A percentile compares a stretch with the other conserved stretches of the same genome.
phyloP scores from a whole-genome alignment of 2,113 vertebrate genomes.

The Larimichthys crocea region DNA sequence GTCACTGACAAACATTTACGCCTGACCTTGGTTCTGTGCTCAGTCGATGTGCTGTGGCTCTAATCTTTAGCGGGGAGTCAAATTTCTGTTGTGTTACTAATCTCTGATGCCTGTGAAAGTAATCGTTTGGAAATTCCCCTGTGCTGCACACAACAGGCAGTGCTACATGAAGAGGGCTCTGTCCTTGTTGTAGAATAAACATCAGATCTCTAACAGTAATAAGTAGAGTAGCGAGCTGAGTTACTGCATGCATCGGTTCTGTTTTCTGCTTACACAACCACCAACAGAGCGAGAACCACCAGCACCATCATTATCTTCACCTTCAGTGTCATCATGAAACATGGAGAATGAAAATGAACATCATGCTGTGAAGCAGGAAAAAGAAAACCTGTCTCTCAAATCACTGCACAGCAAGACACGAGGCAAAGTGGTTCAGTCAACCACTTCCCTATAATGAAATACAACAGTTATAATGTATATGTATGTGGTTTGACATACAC shows the following conservation, averaged over 20 bases:
- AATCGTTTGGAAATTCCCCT: conserved; percentile 56
- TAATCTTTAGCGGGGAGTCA: conserved; percentile 26
- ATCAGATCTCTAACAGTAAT: conserved; percentile 20
- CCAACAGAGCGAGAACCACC: neutral
- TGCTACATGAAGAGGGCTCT: conserved; percentile 29
- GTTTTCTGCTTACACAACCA: conserved; percentile 16
- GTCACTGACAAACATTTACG: conserved; percentile 9
- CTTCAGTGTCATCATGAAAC: neutral
- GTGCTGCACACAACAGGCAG: conserved; percentile 44
- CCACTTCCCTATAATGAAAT: neutral
- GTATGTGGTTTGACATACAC: neutral
- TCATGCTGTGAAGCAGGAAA: neutral
- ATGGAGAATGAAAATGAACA: neutral
- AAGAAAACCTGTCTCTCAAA: neutral
- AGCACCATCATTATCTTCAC: conserved; percentile 6
- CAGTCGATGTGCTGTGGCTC: neutral
- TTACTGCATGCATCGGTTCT: conserved; percentile 10
- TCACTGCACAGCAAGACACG: neutral
- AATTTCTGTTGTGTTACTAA: conserved; percentile 29
- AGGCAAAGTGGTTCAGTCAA: neutral
- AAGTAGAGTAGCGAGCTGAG: conserved; percentile 1
- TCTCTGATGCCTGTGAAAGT: conserved; percentile 44
- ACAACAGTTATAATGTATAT: accelerated
- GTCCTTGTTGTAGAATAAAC: conserved; percentile 43
- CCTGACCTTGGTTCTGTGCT: conserved; percentile 1